These are phyloP conservation scores for Pampus argenteus DNA, from an alignment of 2,797 vertebrate genomes.

Conservation along the genomic window DNA sequence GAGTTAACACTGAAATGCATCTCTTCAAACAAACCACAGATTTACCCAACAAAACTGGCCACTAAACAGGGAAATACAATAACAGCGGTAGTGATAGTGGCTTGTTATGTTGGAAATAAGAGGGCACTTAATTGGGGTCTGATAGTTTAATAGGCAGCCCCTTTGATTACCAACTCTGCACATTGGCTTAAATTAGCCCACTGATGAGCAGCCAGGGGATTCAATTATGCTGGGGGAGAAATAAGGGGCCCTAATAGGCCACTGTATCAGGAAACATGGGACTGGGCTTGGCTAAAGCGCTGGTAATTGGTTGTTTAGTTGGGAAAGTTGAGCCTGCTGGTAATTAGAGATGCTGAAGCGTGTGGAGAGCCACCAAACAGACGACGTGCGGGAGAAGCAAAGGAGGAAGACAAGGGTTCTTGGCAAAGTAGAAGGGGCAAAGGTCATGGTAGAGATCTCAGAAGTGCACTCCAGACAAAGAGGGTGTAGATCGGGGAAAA, in stretches of 20 bases:
- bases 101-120: conserved; percentile 84
- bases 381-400: conserved; percentile 59
- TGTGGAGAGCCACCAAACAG: conserved; percentile 77
- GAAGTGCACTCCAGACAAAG: conserved; percentile 67
- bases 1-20: conserved; percentile 33
- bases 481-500: conserved; percentile 61
- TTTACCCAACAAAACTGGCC: conserved; percentile 73
- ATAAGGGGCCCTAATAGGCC: conserved; percentile 81
- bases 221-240: conserved; percentile 85
- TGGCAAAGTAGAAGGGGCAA: conserved; percentile 60
- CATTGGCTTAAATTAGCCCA: conserved; percentile 84
- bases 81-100: conserved; percentile 80
- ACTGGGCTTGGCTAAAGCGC: conserved; percentile 73
- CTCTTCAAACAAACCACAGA: conserved; percentile 64
- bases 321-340: conserved; percentile 81
- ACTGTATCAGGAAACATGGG: conserved; percentile 83
- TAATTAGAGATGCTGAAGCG: conserved; percentile 77
- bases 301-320: conserved; percentile 85
- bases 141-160: conserved; percentile 82
- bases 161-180: conserved; percentile 85
- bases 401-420: conserved; percentile 61
- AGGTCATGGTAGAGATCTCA: conserved; percentile 62
- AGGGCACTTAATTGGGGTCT: conserved; percentile 84
- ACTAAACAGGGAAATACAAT: conserved; percentile 74
- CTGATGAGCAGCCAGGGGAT: conserved; percentile 88